These are phyloP conservation scores for Dyspetes luteomarginatus DNA, from an alignment of 2,888 invertebrate species.

Conservation along the genomic window DNA sequence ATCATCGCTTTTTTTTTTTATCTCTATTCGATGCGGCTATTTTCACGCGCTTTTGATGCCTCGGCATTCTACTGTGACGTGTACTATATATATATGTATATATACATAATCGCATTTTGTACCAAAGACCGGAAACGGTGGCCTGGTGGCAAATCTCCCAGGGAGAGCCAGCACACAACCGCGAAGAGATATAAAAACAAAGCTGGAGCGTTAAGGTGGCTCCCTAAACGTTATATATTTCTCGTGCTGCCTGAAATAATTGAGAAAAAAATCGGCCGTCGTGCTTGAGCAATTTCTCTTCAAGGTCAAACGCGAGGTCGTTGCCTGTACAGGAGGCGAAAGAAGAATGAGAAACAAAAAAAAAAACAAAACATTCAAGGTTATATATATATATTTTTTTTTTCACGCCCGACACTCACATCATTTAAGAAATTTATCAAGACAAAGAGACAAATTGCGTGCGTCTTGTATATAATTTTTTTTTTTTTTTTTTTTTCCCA, in stretches of 20 bases:
- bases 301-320: conserved; percentile 71
- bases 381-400: too few species aligned
- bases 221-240: background rate
- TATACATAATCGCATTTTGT: background rate
- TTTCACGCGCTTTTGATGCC: conserved; percentile 44
- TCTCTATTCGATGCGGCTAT: background rate
- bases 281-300: conserved; percentile 72
- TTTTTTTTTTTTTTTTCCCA: too few species aligned
- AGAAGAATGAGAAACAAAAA: too few species aligned
- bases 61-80: conserved; percentile 25
- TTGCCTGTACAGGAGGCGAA: conserved; percentile 13
- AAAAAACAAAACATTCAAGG: too few species aligned
- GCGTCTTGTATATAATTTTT: too few species aligned
- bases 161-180: background rate
- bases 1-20: conserved; percentile 52
- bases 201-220: background rate
- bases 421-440: too few species aligned
- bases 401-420: too few species aligned
- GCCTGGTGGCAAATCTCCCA: conserved; percentile 8
- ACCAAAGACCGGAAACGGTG: conserved; percentile 39
- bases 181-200: background rate
- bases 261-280: conserved; percentile 69
- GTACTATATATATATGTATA: conserved; percentile 5
- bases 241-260: conserved; percentile 76
- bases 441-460: too few species aligned